A percentile compares a stretch with the other conserved stretches of the same genome.
These are phyloP conservation scores for Ptiloglossa arizonensis DNA, from an alignment of 1,140 invertebrate genomes.

Conservation along the genomic window DNA sequence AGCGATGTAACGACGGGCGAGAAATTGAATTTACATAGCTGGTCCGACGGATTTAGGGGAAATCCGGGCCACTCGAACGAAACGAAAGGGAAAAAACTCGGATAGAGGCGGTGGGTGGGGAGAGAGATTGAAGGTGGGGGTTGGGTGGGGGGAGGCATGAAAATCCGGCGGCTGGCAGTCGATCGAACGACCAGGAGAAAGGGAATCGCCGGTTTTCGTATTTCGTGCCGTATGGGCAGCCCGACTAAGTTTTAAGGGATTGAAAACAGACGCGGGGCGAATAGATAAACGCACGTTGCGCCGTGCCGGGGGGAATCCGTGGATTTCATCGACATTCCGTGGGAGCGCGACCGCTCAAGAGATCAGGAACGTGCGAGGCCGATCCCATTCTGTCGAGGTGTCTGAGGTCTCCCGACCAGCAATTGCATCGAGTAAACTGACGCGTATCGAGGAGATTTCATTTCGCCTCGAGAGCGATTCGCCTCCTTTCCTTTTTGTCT, in stretches of 20 bases:
- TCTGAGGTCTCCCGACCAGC: constrained; percentile 12
- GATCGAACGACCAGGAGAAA: constrained; percentile 47
- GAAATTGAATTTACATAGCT: constrained; percentile 49
- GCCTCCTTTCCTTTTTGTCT: background rate
- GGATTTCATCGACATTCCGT: constrained; percentile 58
- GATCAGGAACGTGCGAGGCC: constrained; percentile 50
- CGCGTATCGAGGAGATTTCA: constrained; percentile 16
- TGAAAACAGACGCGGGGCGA: constrained; percentile 56
- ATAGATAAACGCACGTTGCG: constrained; percentile 52
- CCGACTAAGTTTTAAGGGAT: constrained; percentile 56
- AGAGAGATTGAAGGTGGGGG: too few species aligned
- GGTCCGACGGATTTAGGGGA: constrained; percentile 38
- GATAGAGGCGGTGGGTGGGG: too few species aligned
- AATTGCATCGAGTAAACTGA: constrained; percentile 18
- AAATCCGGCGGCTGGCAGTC: constrained; percentile 40
- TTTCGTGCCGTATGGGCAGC: constrained; percentile 38
- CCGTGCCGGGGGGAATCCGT: constrained; percentile 27
- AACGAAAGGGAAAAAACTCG: constrained; percentile 49
- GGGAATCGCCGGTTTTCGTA: constrained; percentile 34
- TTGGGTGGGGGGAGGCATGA: background rate
- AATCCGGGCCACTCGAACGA: constrained; percentile 42
- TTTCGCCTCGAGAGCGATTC: background rate
- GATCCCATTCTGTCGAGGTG: constrained; percentile 47
- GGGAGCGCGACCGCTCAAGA: constrained; percentile 48
- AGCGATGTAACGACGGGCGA: constrained; percentile 48